Conservation (phyloP, 2,113 vertebrate genomes). For the Nycticebus coucang region DNA sequence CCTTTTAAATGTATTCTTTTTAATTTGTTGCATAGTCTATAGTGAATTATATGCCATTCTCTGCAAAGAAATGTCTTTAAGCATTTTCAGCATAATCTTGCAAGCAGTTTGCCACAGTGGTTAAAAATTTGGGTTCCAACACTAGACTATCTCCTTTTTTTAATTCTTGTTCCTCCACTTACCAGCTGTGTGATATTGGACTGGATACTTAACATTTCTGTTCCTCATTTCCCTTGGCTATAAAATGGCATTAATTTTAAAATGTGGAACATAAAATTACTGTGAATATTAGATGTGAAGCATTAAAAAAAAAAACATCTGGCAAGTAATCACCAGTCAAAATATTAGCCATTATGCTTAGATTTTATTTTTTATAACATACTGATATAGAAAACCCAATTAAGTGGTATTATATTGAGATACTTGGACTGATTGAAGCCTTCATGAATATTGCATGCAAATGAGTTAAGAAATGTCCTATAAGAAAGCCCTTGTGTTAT, state of each 20-base stretch:
- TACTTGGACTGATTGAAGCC: neutral
- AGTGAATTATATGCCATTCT: neutral
- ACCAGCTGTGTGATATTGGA: neutral
- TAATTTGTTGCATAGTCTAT: neutral
- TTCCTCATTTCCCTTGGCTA: neutral
- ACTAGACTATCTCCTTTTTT: neutral
- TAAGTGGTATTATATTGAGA: neutral
- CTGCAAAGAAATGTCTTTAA: neutral
- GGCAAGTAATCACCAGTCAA: neutral
- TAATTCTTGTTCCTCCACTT: neutral
- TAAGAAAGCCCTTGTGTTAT: neutral
- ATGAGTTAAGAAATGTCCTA: neutral
- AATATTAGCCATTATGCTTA: neutral
- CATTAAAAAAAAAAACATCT: neutral
- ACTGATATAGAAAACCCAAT: neutral
- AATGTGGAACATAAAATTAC: neutral
- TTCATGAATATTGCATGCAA: neutral
- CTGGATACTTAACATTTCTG: neutral
- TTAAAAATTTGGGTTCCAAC: neutral
- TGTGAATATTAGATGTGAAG: neutral
- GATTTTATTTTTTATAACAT: neutral
- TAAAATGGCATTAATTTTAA: neutral
- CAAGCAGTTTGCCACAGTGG: neutral
- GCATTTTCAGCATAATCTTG: neutral
- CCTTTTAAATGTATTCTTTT: neutral